Conservation (phyloP, 2,113 vertebrate genomes). For the Cichladusa arquata region DNA sequence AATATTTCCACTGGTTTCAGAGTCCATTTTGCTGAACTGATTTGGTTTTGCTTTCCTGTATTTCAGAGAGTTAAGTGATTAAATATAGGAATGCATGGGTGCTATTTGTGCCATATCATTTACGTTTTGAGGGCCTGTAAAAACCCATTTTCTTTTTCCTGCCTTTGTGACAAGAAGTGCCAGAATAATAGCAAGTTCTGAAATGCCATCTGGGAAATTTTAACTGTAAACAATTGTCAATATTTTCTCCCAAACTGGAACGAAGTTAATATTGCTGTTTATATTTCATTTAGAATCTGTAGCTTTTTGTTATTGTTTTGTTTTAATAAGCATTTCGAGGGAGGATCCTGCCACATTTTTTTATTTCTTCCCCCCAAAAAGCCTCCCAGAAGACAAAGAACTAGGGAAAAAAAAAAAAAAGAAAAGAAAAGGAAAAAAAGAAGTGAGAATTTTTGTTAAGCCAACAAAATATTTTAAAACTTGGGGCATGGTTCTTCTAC, state of each 20-base stretch:
- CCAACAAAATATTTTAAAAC: background rate
- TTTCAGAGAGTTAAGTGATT: background rate
- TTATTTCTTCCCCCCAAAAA: background rate
- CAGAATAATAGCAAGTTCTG: slow-evolving; percentile 8
- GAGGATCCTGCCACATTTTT: background rate
- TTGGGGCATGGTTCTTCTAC: background rate
- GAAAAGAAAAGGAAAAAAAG: too few relatives aligned
- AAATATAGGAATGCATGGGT: background rate
- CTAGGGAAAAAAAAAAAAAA: fast-evolving
- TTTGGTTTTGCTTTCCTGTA: background rate
- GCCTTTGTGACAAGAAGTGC: background rate
- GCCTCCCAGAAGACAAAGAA: background rate
- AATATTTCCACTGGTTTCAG: background rate
- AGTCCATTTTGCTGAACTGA: background rate
- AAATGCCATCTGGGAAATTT: slow-evolving; percentile 40
- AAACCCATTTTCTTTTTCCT: background rate
- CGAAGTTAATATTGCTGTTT: slow-evolving; percentile 20
- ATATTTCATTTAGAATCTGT: slow-evolving; percentile 7
- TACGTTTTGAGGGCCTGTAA: background rate
- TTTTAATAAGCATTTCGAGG: slow-evolving; percentile 6
- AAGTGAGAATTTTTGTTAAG: background rate
- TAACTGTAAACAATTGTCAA: slow-evolving; percentile 5
- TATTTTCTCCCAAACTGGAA: background rate
- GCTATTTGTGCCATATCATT: background rate
- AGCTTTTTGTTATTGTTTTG: slow-evolving; percentile 17